Percentiles rank a stretch among this genome's conserved stretches.
Evolutionary conservation across 1,140 invertebrate species (phyloP).

Genomic region (Drosophila parvula): DNA sequence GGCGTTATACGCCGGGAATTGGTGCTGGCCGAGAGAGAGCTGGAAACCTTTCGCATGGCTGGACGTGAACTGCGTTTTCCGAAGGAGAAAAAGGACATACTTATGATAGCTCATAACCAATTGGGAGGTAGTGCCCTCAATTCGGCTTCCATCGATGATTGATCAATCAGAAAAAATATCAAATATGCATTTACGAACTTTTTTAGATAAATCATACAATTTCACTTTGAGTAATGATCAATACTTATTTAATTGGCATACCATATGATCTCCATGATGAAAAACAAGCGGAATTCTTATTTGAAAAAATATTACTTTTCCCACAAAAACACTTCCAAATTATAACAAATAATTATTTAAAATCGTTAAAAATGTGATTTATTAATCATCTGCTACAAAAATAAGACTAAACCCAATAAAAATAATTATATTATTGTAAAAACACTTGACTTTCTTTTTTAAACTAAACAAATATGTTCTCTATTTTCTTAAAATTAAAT

Average conservation of each 20-base stretch:
- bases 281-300: conserved; percentile 41
- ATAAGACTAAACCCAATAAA: conserved; percentile 47
- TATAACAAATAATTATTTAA: conserved; percentile 33
- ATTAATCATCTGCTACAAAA: conserved; percentile 41
- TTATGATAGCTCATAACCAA: conserved; percentile 93
- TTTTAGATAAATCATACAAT: conserved; percentile 35
- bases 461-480: too few species aligned
- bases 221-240: conserved; percentile 42
- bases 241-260: conserved; percentile 73
- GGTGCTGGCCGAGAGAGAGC: conserved; percentile 92
- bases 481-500: too few species aligned
- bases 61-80: conserved; percentile 96
- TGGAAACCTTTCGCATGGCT: conserved; percentile 94
- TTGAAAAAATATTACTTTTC: conserved; percentile 33
- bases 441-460: background rate
- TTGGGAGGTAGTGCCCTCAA: conserved; percentile 86
- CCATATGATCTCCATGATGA: conserved; percentile 72
- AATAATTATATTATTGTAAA: conserved; percentile 33
- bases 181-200: conserved; percentile 13
- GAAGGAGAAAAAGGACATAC: conserved; percentile 97
- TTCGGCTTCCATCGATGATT: conserved; percentile 78
- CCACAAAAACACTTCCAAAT: conserved; percentile 33
- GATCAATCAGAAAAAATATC: conserved; percentile 31
- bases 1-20: conserved; percentile 93
- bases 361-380: conserved; percentile 44